Base-by-base conservation (phyloP, 2,797 vertebrate species). In the Neosilurus hyrtlii region DNA sequence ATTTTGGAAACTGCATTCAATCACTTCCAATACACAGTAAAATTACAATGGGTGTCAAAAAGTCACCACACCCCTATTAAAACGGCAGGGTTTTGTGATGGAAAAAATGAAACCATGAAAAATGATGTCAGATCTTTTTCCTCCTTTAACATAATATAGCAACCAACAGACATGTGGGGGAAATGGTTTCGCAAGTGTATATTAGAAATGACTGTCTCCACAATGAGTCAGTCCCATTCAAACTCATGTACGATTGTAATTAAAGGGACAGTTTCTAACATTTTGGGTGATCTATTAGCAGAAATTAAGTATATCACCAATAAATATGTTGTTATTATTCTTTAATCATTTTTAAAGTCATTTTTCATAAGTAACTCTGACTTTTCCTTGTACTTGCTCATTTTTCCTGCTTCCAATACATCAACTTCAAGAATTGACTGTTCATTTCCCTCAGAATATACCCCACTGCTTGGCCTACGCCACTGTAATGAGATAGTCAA, bases 1-100 rank as follows among this genome's bases (percentile, higher is more conserved):
- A 88, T 88, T 92, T 92, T 84, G 80, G 86, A 84, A 89, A 90
- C 86, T 73, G 91, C 94, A 93, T 91, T 90, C 91, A 92, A 91
- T 92, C 90, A 90, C 43, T 66, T 88, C 63, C 83, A 80, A 88
- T 78, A 81, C 20, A 37, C 24, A 43, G 26, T 57, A 82, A 56
- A 51, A 67, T 57, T 61, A 61, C 43, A 73, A 67, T 16, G 18
- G 3, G 15, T 54, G 26, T 73, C 14, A 26, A 65, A 61, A 43
- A 37, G 22, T 57, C 30, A 15, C 43, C 57, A 9, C 56, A 43
- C 35, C 30, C 22, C 57, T 16, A 20, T 61, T 61, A 43, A 24
- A 77, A 77, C 10, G 35, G 14, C 22, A 43, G 20, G 20, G 1
- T 24, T 43, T 62, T 49, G 22, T 77, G 57, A 77, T 77, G 75